These are phyloP conservation scores for Cordylochernes scorpioides DNA, from an alignment of 2,888 invertebrate genomes.

Conservation along the genomic window DNA sequence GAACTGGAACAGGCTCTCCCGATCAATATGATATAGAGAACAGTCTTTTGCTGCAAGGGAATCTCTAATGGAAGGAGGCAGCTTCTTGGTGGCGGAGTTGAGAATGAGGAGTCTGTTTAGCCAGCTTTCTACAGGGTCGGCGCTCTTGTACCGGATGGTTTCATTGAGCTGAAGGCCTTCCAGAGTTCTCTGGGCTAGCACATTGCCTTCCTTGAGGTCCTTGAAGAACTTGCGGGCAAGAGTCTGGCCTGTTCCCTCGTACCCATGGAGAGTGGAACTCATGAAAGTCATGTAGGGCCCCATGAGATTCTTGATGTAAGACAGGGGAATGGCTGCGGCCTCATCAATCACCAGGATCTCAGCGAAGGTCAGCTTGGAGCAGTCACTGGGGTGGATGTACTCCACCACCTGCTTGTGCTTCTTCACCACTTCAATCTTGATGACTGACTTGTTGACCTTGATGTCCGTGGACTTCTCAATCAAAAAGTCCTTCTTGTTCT, in stretches of 20 bases:
- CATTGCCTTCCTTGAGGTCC: no score
- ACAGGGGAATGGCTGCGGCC: slow-evolving; percentile 90
- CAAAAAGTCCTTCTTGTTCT: no score
- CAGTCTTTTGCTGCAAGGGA: no score
- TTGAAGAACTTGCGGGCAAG: no score
- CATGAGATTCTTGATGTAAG: slow-evolving; percentile 60
- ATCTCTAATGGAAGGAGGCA: no score
- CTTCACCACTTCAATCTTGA: slow-evolving; percentile 55
- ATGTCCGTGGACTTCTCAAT: slow-evolving; percentile 86
- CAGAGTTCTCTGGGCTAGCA: no score
- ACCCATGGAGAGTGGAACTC: slow-evolving; percentile 85
- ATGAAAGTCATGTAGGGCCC: slow-evolving; percentile 78
- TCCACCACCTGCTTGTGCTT: slow-evolving; percentile 82
- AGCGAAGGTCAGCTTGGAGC: slow-evolving; percentile 42
- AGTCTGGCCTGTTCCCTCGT: no score
- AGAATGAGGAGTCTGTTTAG: slow-evolving; percentile 58
- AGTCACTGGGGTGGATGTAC: slow-evolving; percentile 84
- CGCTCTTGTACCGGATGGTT: slow-evolving; percentile 63
- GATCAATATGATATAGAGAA: no score
- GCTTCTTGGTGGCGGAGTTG: no score
- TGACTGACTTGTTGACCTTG: slow-evolving; percentile 83
- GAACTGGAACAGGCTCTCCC: no score
- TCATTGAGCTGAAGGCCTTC: no score
- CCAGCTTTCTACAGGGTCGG: slow-evolving; percentile 73
- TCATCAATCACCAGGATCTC: slow-evolving; percentile 91